Conservation (phyloP, 2,113 vertebrate genomes). For the Gobio gobio region DNA sequence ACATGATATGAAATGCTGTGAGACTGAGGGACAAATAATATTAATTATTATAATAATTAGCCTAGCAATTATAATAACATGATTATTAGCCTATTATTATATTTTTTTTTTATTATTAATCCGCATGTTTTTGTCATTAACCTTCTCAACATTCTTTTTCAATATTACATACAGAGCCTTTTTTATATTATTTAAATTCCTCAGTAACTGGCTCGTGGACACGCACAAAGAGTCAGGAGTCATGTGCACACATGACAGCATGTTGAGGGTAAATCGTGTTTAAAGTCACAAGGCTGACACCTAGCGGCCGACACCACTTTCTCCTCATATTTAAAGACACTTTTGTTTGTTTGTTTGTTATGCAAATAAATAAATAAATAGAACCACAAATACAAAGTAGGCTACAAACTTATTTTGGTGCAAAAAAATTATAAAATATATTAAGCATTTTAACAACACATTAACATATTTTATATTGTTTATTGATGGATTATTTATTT, state of each 20-base stretch:
- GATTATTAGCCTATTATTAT: no score
- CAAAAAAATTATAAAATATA: neutral
- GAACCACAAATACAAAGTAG: neutral
- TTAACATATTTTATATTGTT: no score
- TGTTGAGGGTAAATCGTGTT: constrained; percentile 61
- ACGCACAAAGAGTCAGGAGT: neutral
- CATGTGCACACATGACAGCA: constrained; percentile 35
- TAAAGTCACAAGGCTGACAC: constrained; percentile 83
- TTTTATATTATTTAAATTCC: neutral
- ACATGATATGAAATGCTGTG: neutral
- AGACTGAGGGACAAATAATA: neutral
- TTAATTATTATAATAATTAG: no score
- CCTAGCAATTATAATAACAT: no score
- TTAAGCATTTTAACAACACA: no score
- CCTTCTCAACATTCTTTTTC: neutral
- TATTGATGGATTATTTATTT: no score
- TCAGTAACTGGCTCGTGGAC: neutral
- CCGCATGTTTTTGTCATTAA: neutral
- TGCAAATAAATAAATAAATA: no score
- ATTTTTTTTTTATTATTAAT: neutral
- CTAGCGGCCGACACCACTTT: constrained; percentile 74
- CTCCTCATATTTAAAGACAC: constrained; percentile 28
- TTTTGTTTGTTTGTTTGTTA: neutral
- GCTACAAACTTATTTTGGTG: neutral
- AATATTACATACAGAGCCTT: neutral